Evolutionary conservation across 2,888 invertebrate genomes (phyloP).

Genomic region (Andrena minutula): DNA sequence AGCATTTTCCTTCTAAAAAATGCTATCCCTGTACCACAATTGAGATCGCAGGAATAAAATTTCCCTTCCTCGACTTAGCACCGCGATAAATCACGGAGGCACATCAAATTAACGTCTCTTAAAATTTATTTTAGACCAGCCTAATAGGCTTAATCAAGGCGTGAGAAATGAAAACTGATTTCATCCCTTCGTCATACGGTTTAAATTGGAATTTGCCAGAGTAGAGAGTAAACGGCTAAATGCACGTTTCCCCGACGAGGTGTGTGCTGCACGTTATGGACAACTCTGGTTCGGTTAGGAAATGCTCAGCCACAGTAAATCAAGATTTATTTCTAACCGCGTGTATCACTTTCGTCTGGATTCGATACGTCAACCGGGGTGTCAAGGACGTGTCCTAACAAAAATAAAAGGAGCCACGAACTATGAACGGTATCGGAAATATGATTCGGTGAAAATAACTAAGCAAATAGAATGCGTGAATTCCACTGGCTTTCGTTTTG

Average conservation of each 20-base stretch:
- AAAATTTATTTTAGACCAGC: background rate
- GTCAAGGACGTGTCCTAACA: slow-evolving; percentile 22
- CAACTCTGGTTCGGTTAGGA: slow-evolving; percentile 21
- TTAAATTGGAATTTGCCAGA: background rate
- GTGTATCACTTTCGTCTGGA: slow-evolving; percentile 28
- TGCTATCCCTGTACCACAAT: background rate
- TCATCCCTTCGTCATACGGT: background rate
- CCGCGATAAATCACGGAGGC: background rate
- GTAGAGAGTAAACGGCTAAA: background rate
- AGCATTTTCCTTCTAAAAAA: too few relatives aligned
- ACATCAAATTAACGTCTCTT: background rate
- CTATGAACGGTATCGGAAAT: slow-evolving; percentile 30
- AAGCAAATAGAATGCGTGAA: background rate
- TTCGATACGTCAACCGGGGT: slow-evolving; percentile 32
- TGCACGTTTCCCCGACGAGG: background rate
- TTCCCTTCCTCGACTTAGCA: background rate
- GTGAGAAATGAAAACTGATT: background rate
- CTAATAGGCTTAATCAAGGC: background rate
- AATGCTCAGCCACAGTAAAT: slow-evolving; percentile 22
- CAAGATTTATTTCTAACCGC: slow-evolving; percentile 46
- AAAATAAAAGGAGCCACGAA: slow-evolving; percentile 28
- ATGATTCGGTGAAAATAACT: slow-evolving; percentile 20
- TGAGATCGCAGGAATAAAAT: background rate
- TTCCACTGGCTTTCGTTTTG: background rate
- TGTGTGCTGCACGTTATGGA: slow-evolving; percentile 1